A percentile compares a stretch with the other conserved stretches of the same genome.
These are phyloP conservation scores for Ditula angustiorana DNA, from an alignment of 2,888 invertebrate genomes.

Conservation along the genomic window DNA sequence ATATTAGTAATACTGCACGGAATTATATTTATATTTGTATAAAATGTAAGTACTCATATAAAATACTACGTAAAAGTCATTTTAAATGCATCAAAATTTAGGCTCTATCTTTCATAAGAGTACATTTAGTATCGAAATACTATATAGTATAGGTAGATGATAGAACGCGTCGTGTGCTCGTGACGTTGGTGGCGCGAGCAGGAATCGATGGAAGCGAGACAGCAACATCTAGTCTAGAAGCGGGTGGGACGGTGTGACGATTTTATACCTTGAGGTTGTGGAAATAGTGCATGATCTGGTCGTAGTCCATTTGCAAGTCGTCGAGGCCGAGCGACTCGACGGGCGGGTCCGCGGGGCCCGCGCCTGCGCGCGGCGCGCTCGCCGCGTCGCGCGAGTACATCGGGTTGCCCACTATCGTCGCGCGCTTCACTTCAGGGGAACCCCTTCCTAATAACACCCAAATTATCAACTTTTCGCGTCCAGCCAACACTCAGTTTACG, in stretches of 20 bases:
- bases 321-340: constrained; percentile 90
- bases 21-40: constrained; percentile 73
- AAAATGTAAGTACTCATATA: constrained; percentile 77
- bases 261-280: constrained; percentile 96
- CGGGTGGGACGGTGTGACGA: constrained; percentile 68
- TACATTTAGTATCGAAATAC: constrained; percentile 69
- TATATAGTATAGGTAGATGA: constrained; percentile 55
- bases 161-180: constrained; percentile 53
- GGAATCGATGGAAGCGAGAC: constrained; percentile 70
- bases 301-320: constrained; percentile 97
- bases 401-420: constrained; percentile 95
- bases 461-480: background rate
- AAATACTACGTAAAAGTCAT: constrained; percentile 72
- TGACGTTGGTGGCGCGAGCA: constrained; percentile 51
- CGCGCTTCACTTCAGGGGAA: constrained; percentile 90
- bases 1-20: constrained; percentile 75
- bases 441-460: constrained; percentile 59
- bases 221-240: constrained; percentile 81
- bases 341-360: constrained; percentile 66
- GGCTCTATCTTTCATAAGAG: constrained; percentile 80
- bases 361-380: constrained; percentile 60
- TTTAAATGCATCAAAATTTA: constrained; percentile 82
- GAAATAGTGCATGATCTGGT: constrained; percentile 99
- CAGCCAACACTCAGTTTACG: background rate
- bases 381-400: constrained; percentile 89